Evolutionary conservation across 2,888 invertebrate genomes (phyloP).

Genomic region (Platycheirus rosarum): DNA sequence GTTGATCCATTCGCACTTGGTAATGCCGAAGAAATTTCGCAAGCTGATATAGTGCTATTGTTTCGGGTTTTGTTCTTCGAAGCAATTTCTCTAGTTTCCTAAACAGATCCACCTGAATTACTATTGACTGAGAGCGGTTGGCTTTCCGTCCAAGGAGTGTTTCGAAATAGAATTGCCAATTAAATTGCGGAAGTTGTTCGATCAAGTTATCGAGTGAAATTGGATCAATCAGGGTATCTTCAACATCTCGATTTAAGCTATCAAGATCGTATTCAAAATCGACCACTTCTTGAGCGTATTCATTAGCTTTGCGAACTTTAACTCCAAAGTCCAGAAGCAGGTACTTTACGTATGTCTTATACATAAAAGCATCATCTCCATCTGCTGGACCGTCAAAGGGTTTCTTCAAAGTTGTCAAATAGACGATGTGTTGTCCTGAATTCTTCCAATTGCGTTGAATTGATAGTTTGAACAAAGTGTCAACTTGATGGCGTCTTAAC

Average conservation of each 20-base stretch:
- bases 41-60: constrained; percentile 77
- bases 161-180: constrained; percentile 76
- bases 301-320: constrained; percentile 77
- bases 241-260: constrained; percentile 63
- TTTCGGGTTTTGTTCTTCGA: constrained; percentile 59
- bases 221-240: constrained; percentile 77
- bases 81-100: constrained; percentile 73
- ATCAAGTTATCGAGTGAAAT: constrained; percentile 75
- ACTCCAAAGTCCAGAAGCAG: constrained; percentile 78
- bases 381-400: constrained; percentile 53
- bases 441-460: constrained; percentile 80
- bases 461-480: constrained; percentile 77
- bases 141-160: constrained; percentile 74
- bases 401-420: constrained; percentile 75
- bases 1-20: constrained; percentile 76
- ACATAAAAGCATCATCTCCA: constrained; percentile 76
- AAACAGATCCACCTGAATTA: constrained; percentile 77
- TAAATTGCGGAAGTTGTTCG: constrained; percentile 75
- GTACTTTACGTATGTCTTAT: constrained; percentile 78
- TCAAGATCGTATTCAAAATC: constrained; percentile 77
- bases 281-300: constrained; percentile 77
- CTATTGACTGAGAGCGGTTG: constrained; percentile 76
- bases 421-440: constrained; percentile 78
- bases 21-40: constrained; percentile 79
- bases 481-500: constrained; percentile 78